Conservation (phyloP, 2,797 vertebrate genomes). For the Catharus ustulatus region DNA sequence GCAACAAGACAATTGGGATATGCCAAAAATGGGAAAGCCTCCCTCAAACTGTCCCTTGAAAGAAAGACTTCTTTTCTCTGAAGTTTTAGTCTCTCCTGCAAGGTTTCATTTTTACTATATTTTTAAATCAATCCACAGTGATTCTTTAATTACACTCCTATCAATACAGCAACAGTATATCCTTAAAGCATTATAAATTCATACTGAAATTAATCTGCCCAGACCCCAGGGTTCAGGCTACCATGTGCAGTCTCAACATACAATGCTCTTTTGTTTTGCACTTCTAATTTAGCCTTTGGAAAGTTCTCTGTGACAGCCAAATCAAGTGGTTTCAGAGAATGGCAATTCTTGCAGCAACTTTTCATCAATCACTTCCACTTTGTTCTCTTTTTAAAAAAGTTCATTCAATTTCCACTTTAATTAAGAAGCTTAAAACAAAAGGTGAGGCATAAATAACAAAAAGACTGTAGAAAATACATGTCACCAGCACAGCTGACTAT, state of each 20-base stretch:
- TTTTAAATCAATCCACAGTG: neutral
- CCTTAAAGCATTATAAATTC: constrained; percentile 22
- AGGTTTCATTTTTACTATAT: neutral
- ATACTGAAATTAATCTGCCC: constrained; percentile 24
- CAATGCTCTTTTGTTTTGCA: constrained; percentile 16
- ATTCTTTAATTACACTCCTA: constrained; percentile 27
- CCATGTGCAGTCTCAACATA: neutral
- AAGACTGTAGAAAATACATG: neutral
- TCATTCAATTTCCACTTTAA: constrained; percentile 50
- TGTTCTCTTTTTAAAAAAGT: constrained; percentile 31
- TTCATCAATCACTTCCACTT: constrained; percentile 62
- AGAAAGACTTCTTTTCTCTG: neutral
- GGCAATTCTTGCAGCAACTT: constrained; percentile 26
- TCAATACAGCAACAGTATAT: neutral
- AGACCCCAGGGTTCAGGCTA: neutral
- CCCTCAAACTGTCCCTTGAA: neutral
- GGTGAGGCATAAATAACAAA: constrained; percentile 15
- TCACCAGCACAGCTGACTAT: neutral
- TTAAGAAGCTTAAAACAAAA: constrained; percentile 42
- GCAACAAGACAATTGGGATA: neutral
- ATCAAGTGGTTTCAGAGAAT: constrained; percentile 36
- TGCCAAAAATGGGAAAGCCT: neutral
- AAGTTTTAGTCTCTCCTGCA: neutral
- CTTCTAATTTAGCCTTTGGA: constrained; percentile 33
- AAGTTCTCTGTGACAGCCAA: constrained; percentile 38